These are phyloP conservation scores for Biston betularia DNA, from an alignment of 2,888 invertebrate genomes.

Conservation along the genomic window DNA sequence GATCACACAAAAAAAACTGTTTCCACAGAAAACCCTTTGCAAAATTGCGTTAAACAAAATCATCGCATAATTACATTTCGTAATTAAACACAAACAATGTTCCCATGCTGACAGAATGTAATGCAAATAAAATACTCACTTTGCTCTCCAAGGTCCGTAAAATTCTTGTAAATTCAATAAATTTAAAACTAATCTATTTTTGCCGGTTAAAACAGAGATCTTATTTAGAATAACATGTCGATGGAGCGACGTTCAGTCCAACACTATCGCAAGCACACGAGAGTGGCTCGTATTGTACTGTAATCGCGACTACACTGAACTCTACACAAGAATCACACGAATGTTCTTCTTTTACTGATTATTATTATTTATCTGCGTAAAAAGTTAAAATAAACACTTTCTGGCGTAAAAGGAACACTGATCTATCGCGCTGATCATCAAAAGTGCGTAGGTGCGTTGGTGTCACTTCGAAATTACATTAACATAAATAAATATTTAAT, in stretches of 20 bases:
- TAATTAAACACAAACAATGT: slow-evolving; percentile 19
- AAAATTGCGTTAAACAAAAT: slow-evolving; percentile 1
- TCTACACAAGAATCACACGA: slow-evolving; percentile 17
- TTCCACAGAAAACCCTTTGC: slow-evolving; percentile 5
- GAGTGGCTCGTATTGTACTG: slow-evolving; percentile 46
- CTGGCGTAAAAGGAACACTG: slow-evolving; percentile 39
- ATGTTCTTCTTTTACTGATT: slow-evolving; percentile 20
- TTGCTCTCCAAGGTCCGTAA: slow-evolving; percentile 21
- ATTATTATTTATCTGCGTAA: slow-evolving; percentile 21
- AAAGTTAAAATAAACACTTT: slow-evolving; percentile 50
- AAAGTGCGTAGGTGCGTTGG: slow-evolving; percentile 46
- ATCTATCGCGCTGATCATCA: slow-evolving; percentile 49
- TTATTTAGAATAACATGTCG: slow-evolving; percentile 58
- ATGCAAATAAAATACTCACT: slow-evolving; percentile 38
- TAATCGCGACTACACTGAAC: slow-evolving; percentile 42
- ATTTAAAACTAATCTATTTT: slow-evolving; percentile 25
- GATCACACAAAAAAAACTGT: not conserved
- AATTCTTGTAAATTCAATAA: slow-evolving; percentile 23
- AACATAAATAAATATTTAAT: slow-evolving; percentile 66
- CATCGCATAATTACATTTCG: slow-evolving; percentile 14
- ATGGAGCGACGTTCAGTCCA: slow-evolving; percentile 62
- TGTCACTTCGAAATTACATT: slow-evolving; percentile 58
- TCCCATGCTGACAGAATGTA: slow-evolving; percentile 23
- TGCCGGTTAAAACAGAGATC: slow-evolving; percentile 31
- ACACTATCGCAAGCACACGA: slow-evolving; percentile 67